Evolutionary conservation across 2,113 vertebrate genomes (phyloP).

Genomic region (Gallinago media): DNA sequence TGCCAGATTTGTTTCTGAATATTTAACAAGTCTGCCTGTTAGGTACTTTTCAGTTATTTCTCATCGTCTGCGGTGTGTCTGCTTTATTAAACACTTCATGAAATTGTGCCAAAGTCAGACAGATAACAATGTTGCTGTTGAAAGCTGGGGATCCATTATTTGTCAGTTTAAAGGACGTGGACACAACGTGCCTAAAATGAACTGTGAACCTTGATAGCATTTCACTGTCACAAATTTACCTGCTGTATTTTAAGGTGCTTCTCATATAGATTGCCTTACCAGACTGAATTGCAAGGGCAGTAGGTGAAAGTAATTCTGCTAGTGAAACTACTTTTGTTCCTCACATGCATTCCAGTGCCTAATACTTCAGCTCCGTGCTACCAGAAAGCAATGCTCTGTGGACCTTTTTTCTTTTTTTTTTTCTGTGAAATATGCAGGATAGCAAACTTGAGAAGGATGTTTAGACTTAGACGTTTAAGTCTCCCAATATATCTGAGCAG

Average conservation of each 20-base stretch:
- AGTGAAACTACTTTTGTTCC: not conserved
- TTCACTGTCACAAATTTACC: not conserved
- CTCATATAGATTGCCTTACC: not conserved
- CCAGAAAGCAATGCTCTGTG: not conserved
- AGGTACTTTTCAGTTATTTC: conserved; percentile 46
- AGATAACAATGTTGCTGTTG: not conserved
- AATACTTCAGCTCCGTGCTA: not conserved
- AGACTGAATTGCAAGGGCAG: not conserved
- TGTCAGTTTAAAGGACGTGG: not conserved
- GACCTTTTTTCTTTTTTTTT: not conserved
- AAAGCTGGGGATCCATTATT: not conserved
- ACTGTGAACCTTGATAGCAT: not conserved
- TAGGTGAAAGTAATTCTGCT: not conserved
- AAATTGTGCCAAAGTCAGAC: not conserved
- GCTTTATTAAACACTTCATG: conserved; percentile 25
- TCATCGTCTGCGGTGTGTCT: not conserved
- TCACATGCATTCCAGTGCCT: not conserved
- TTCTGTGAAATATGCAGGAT: not conserved
- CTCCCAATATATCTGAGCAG: not conserved
- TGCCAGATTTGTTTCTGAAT: conserved; percentile 47
- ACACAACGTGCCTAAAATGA: not conserved
- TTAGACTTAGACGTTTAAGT: not conserved
- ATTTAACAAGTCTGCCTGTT: conserved; percentile 53
- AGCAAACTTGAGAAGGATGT: conserved; percentile 13
- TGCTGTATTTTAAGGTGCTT: not conserved